Evolutionary conservation across 2,797 vertebrate species (phyloP), one percentile per base, ranked within the genome.

Genomic region (Gadopsis bispinosus): DNA sequence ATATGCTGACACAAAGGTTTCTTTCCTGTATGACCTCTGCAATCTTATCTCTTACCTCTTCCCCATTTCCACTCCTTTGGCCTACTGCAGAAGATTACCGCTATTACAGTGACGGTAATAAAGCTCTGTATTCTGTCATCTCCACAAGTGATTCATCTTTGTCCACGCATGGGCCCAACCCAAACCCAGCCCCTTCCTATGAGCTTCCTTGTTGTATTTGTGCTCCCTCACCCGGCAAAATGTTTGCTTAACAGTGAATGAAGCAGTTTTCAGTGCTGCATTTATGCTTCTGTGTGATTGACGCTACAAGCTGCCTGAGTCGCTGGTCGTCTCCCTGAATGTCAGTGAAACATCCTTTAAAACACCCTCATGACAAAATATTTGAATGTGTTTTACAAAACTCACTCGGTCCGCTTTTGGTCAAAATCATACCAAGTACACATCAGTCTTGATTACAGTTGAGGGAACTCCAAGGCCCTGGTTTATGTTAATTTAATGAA

Each of bases 81-180:
- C 94, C 95, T 79, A 90, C 96, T 92, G 96, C 98, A 99, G 98
- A 98, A 97, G 97, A 99, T 99, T 94, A 97, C 98, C 90, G 97
- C 98, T 94, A 94, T 99, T 94, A 99, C 98, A 94, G 97, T 99
- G 74, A 98, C 97, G 98, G 98, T 99, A 99, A 99, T 92, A 94
- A 87, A 84, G 81, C 95, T 96, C 94, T 83, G 80, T 91, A 76
- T 62, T 92, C 63, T 94, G 75, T 77, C 77, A 63, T 80, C 54
- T 73, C 50, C 88, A 87, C 89, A 71, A 84, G 83, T 87, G 69
- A 91, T 91, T 83, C 77, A 75, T 83, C 75, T 75, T 77, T 86
- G 77, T 87, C 75, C 77, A 68, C 80, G 92, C 92, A 95, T 95
- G 93, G 84, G 80, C 81, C 73, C 76, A 70, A 68, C 73, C 68